Base-by-base conservation (phyloP, 1,140 invertebrate species). In the Adoxophyes honmai region DNA sequence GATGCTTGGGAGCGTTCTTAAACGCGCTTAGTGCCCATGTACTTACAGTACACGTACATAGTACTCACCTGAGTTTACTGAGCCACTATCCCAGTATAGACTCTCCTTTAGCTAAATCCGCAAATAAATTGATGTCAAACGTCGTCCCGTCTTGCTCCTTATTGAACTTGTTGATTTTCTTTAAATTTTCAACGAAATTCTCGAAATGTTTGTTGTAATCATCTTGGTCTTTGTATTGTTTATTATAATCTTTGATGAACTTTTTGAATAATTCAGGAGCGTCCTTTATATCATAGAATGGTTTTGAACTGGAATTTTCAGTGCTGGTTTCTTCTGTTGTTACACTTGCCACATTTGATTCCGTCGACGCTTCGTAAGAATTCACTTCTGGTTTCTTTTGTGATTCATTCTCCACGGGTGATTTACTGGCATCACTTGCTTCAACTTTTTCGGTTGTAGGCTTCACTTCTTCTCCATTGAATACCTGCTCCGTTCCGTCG, bases 121-220 rank as follows among this genome's bases (percentile, higher is more conserved):
- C 54, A 42, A 55, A 55, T 37, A 55, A 39, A 35, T 55, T 55
- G 18, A 55, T 55, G 10, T 55, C 54, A n/a, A 42, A 55, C 38
- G 21, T 34, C 1, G 54, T 21, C 3, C 15, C 11, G 2, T 35
- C 54, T 5, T 34, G 4, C 21, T 38, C 18, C 15, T 15, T 13
- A 36, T 42, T 55, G 4, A 55, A 9, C n/a, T 34, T 0, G 10
- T 55, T 55, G 1, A 55, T 42, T 6, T 42, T 36, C 18, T 42
- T 42, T 5, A 55, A 16, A 34, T 55, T 55, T n/a, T 55, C 28
- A 5, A 33, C 33, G 11, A 55, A 55, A 9, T 55, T 39, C 33
- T 55, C 13, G 18, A 18, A 55, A 42, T 38, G 54, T 18, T 15
- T 28, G 0, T 42, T 42, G 15, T 34, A 55, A 11, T 55, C 54